Percentiles rank a stretch among this genome's conserved stretches.
Conservation (phyloP, 2,797 vertebrate species). For the Mormyrops boulengeri region DNA sequence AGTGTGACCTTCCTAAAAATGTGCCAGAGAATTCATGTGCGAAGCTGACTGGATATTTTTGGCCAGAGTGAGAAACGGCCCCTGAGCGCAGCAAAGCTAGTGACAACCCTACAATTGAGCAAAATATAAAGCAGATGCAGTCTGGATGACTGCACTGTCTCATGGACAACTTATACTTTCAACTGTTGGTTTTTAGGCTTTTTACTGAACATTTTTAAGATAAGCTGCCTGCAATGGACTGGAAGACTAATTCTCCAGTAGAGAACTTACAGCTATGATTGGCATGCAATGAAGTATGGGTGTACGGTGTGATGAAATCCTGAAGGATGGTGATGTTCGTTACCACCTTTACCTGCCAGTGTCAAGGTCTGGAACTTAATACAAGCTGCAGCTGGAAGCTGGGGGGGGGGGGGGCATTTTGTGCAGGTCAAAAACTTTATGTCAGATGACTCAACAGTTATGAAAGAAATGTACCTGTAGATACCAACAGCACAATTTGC, state of each 20-base stretch:
- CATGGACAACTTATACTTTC: conserved; percentile 67
- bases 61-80: background rate
- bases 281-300: background rate
- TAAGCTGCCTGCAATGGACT: background rate
- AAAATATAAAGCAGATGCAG: background rate
- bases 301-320: background rate
- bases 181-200: conserved; percentile 30
- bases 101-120: background rate
- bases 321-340: background rate
- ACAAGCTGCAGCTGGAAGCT: background rate
- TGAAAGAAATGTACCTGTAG: background rate
- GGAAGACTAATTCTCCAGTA: background rate
- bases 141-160: conserved; percentile 49
- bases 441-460: background rate
- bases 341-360: background rate
- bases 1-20: background rate
- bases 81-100: background rate
- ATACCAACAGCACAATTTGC: background rate
- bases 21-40: background rate
- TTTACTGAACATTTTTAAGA: conserved; percentile 21
- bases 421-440: background rate
- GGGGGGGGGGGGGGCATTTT: background rate
- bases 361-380: background rate
- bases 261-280: background rate
- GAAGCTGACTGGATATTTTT: background rate